phyloP scores from a whole-genome alignment of 1,140 invertebrate species.

The fruit fly (Drosophila melanogaster) region Release_6_plus_ISO1_MT NT_033777.3:10011501-10012000 shows the following conservation, averaged over 20 bases:
- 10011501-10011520: conserved; percentile 3
- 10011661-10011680: conserved; percentile 74
- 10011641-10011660: conserved; percentile 73
- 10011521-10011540: conserved; percentile 15
- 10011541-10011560: conserved; percentile 38
- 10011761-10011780: conserved; percentile 65
- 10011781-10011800: conserved; percentile 59
- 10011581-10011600: neutral
- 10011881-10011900: conserved; percentile 65
- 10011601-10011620: neutral
- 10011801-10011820: conserved; percentile 21
- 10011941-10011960: conserved; percentile 74
- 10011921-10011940: conserved; percentile 51
- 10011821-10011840: conserved; percentile 4
- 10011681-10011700: conserved; percentile 70
- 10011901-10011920: conserved; percentile 24
- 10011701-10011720: conserved; percentile 67
- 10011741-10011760: conserved; percentile 77
- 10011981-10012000: conserved; percentile 79
- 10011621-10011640: conserved; percentile 25
- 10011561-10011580: conserved; percentile 49
- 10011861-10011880: conserved; percentile 63
- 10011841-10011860: conserved; percentile 18
- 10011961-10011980: conserved; percentile 79
- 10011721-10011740: conserved; percentile 61